Evolutionary conservation across 2,113 vertebrate genomes (phyloP).

Genomic region (Corvus moneduloides): DNA sequence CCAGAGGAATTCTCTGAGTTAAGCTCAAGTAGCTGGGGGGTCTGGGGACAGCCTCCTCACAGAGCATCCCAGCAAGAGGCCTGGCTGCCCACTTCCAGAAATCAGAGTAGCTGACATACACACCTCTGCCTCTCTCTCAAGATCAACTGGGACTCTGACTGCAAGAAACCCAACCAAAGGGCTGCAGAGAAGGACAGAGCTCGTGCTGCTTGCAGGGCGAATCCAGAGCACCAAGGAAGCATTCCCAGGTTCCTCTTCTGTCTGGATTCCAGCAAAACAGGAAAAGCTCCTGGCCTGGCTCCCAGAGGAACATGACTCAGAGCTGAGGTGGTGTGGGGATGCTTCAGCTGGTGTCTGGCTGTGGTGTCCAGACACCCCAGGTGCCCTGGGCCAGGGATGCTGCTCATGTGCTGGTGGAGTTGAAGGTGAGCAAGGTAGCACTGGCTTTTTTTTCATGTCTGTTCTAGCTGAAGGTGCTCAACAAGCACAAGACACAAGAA

Average conservation of each 20-base stretch:
- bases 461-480: background rate
- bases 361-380: background rate
- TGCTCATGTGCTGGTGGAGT: background rate
- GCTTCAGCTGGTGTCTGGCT: background rate
- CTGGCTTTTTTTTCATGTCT: background rate
- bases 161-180: background rate
- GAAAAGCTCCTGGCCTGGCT: background rate
- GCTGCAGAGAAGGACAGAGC: background rate
- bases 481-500: background rate
- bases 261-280: background rate
- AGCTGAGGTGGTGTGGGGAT: background rate
- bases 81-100: background rate
- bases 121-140: background rate
- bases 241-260: background rate
- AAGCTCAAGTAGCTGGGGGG: background rate
- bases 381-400: background rate
- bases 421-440: background rate
- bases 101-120: background rate
- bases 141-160: background rate
- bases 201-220: background rate
- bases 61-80: background rate
- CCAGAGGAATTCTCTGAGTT: background rate
- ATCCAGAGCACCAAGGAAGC: background rate
- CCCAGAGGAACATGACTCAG: background rate
- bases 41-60: background rate